phyloP scores from a whole-genome alignment of 2,113 vertebrate species.

The Lagopus muta region DNA sequence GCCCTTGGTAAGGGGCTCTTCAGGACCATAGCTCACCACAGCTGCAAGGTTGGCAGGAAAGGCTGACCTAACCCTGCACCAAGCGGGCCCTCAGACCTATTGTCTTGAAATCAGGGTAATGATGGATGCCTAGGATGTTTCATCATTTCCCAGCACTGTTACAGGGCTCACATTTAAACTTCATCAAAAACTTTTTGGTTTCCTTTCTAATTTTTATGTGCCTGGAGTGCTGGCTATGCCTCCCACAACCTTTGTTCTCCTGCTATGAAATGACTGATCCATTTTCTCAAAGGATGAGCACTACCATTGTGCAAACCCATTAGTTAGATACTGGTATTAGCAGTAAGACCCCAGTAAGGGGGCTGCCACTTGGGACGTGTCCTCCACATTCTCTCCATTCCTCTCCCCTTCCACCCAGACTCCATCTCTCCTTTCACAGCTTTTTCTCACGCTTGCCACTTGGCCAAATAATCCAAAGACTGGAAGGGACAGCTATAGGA shows the following conservation, averaged over 20 bases:
- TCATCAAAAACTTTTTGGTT: conserved; percentile 64
- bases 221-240: neutral
- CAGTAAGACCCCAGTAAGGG: neutral
- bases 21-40: neutral
- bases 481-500: neutral
- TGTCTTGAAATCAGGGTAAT: conserved; percentile 63
- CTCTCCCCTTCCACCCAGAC: neutral
- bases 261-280: neutral
- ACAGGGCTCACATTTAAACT: conserved; percentile 55
- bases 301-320: neutral
- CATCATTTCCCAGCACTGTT: conserved; percentile 72
- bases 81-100: conserved; percentile 53
- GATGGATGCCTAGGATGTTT: conserved; percentile 71
- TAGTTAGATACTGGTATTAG: neutral
- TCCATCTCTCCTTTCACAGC: neutral
- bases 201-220: conserved; percentile 61
- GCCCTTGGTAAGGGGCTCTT: neutral
- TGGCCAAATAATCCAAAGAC: neutral
- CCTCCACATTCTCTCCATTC: neutral
- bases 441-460: neutral
- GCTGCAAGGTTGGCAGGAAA: conserved; percentile 58
- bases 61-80: conserved; percentile 65
- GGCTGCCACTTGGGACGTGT: accelerated
- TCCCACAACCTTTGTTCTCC: conserved; percentile 5
- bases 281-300: neutral